Percentiles rank a stretch among this genome's conserved stretches.
Evolutionary conservation across 92 coral and sea anemone species (phyloP).

Genomic region (Porites rus): DNA sequence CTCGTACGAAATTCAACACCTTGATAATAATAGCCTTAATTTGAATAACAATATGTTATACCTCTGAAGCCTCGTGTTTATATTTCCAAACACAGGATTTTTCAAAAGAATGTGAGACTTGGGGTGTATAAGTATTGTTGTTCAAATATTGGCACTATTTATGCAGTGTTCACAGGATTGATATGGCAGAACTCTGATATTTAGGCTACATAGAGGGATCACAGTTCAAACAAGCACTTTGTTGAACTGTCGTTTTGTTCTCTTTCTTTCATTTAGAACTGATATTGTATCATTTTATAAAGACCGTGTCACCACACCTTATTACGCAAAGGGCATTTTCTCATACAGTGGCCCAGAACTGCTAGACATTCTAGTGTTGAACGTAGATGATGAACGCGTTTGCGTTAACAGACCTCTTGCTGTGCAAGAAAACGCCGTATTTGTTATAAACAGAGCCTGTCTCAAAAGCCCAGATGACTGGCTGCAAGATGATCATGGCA

Average conservation of each 20-base stretch:
- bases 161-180: neutral
- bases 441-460: conserved; percentile 15
- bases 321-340: neutral
- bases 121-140: conserved; percentile 1
- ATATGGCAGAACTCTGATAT: neutral
- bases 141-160: conserved; percentile 5
- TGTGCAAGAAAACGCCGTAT: conserved; percentile 4
- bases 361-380: conserved; percentile 11
- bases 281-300: neutral
- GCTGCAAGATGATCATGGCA: conserved; percentile 15
- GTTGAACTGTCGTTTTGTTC: neutral
- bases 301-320: too few species aligned
- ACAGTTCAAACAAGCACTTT: neutral
- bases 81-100: neutral
- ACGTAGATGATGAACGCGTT: conserved; percentile 8
- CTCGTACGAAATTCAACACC: neutral
- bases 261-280: neutral
- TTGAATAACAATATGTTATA: conserved; percentile 1
- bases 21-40: neutral
- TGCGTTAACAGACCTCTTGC: conserved; percentile 9
- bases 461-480: conserved; percentile 11
- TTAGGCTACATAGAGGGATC: conserved; percentile 3
- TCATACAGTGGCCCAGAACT: conserved; percentile 9
- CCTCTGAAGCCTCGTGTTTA: neutral
- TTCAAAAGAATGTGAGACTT: neutral